Conservation (phyloP, 2,797 vertebrate species). For the Fringilla coelebs region DNA sequence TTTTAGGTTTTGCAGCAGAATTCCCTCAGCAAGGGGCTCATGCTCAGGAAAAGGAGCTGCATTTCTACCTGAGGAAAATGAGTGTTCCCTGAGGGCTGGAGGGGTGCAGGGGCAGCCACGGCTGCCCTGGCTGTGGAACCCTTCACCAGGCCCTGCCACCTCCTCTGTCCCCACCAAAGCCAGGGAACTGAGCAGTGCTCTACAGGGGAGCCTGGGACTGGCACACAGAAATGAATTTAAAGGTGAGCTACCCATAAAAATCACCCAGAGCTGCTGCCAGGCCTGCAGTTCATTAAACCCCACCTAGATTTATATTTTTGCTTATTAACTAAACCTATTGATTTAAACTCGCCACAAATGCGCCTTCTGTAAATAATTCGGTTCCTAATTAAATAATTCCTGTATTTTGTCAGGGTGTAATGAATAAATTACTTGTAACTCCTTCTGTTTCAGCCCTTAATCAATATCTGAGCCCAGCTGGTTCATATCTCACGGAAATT, state of each 20-base stretch:
- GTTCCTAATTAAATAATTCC: conserved; percentile 16
- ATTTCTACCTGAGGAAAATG: not conserved
- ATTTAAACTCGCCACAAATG: not conserved
- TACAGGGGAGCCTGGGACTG: not conserved
- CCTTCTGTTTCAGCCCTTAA: not conserved
- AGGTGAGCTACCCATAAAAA: not conserved
- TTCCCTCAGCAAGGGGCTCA: not conserved
- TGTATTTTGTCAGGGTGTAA: not conserved
- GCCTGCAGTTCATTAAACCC: not conserved
- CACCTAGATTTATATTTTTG: not conserved
- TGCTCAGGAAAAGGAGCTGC: not conserved
- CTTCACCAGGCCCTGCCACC: too few relatives aligned
- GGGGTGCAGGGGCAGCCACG: not conserved
- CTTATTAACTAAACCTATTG: not conserved
- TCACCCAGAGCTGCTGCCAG: not conserved
- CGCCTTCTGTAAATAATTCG: not conserved
- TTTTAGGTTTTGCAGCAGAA: not conserved
- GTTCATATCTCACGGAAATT: not conserved
- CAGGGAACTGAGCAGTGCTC: accelerated
- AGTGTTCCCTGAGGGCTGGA: not conserved
- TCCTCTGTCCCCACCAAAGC: not conserved
- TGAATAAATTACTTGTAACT: not conserved
- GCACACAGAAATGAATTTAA: not conserved
- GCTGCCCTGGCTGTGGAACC: not conserved
- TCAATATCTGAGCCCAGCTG: not conserved